Percentiles rank a stretch among this genome's conserved stretches.
These are phyloP conservation scores for Turritopsis rubra DNA, from an alignment of 30 jellyfish, hydroid and myxozoan species.

Conservation along the genomic window DNA sequence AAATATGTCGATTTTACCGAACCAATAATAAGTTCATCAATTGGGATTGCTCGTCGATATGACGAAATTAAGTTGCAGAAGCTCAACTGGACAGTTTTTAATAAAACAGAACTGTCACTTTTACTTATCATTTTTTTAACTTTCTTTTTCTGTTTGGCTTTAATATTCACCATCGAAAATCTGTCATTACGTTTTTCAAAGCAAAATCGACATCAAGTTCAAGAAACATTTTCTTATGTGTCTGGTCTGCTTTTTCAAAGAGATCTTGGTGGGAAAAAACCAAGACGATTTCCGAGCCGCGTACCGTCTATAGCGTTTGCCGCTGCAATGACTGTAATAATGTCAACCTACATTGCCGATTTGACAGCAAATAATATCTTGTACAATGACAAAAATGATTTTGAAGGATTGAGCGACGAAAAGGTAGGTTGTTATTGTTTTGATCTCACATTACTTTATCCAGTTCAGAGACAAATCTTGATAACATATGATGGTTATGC, in stretches of 20 bases:
- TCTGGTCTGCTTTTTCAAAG: constrained; percentile 26
- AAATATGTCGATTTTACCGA: constrained; percentile 10
- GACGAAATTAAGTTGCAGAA: not conserved
- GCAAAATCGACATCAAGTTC: not conserved
- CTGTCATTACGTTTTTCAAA: not conserved
- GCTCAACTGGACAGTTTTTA: constrained; percentile 8
- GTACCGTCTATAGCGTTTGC: constrained; percentile 4
- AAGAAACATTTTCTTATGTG: constrained; percentile 9
- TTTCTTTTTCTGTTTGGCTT: not conserved
- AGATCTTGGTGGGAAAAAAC: constrained; percentile 14
- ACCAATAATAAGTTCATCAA: constrained; percentile 13
- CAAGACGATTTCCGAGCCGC: not conserved
- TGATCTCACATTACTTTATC: no score
- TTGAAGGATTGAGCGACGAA: constrained; percentile 2
- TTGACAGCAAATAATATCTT: constrained; percentile 12
- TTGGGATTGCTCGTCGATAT: constrained; percentile 8
- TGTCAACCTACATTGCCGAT: constrained; percentile 15
- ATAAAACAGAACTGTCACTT: not conserved
- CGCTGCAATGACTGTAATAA: constrained; percentile 14
- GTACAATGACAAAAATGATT: constrained; percentile 8
- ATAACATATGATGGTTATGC: no score
- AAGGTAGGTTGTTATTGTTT: no score
- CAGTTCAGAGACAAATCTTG: no score
- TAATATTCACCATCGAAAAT: not conserved
- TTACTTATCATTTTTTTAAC: not conserved